Evolutionary conservation across 2,113 vertebrate species (phyloP).

Genomic region (Epinephelus moara): DNA sequence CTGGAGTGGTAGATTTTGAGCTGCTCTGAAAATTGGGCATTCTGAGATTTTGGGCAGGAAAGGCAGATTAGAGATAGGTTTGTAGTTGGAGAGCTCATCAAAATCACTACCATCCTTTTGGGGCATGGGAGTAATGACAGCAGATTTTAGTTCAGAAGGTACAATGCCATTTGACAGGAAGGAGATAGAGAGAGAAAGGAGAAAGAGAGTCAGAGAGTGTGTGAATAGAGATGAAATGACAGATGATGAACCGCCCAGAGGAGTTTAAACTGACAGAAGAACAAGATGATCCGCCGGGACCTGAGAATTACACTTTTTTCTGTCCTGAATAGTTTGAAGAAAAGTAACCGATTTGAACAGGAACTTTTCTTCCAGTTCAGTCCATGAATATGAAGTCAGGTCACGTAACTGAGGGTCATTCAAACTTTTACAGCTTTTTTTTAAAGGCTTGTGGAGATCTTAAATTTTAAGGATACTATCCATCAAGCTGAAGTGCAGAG

Average conservation of each 20-base stretch:
- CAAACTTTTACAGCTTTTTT: neutral
- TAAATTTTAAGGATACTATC: no score
- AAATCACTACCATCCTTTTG: no score
- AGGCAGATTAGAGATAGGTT: no score
- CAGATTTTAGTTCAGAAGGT: no score
- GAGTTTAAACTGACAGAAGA: neutral
- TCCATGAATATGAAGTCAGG: neutral
- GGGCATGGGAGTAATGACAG: no score
- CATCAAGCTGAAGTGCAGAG: no score
- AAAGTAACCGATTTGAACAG: neutral
- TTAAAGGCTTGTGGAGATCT: neutral
- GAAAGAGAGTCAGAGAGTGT: neutral
- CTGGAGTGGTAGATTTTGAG: no score
- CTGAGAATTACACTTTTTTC: neutral
- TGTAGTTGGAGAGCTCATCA: no score
- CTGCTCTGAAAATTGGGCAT: no score
- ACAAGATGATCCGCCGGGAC: conserved; percentile 1
- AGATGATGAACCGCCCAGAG: neutral
- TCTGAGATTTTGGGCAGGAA: no score
- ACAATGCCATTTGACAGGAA: no score
- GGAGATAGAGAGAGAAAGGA: neutral
- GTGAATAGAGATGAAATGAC: neutral
- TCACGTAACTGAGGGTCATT: neutral
- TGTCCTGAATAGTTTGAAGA: neutral
- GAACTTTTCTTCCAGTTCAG: neutral